A percentile compares a stretch with the other conserved stretches of the same genome.
phyloP scores from a whole-genome alignment of 2,113 vertebrate species.

The Hippocampus guttulatus region DNA sequence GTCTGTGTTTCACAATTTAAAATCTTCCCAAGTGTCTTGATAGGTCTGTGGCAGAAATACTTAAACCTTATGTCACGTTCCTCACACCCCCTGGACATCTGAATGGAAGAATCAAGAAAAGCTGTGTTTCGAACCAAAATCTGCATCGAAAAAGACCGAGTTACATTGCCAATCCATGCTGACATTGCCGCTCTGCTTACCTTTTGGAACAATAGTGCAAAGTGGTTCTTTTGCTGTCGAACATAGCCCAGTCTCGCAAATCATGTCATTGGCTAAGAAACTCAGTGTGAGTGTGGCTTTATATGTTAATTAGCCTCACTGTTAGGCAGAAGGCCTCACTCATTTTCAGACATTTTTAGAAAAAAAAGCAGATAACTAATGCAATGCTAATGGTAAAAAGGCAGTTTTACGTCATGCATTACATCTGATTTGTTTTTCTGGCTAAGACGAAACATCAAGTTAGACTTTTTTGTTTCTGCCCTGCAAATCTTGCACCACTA shows the following conservation, averaged over 20 bases:
- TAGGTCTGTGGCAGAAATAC: not conserved
- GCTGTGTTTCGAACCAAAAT: too few species aligned
- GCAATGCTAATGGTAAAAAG: not conserved
- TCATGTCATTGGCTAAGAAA: not conserved
- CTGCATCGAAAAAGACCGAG: too few species aligned
- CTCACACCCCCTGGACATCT: too few species aligned
- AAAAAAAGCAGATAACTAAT: not conserved
- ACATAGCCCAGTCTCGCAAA: not conserved
- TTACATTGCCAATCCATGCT: too few species aligned
- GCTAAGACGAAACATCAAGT: not conserved
- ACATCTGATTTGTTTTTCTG: not conserved
- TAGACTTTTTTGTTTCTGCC: not conserved
- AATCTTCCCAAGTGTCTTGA: not conserved
- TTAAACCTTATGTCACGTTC: not conserved
- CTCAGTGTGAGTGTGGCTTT: not conserved
- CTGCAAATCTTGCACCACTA: not conserved
- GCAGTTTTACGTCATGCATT: not conserved
- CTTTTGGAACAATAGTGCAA: too few species aligned
- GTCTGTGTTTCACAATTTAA: not conserved
- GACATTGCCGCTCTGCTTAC: too few species aligned
- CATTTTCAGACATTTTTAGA: not conserved
- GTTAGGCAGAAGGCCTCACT: not conserved
- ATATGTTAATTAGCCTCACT: not conserved
- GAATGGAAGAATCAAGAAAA: too few species aligned
- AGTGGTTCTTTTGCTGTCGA: too few species aligned